Evolutionary conservation across 2,113 vertebrate genomes (phyloP).

Genomic region (Atrichornis clamosus): DNA sequence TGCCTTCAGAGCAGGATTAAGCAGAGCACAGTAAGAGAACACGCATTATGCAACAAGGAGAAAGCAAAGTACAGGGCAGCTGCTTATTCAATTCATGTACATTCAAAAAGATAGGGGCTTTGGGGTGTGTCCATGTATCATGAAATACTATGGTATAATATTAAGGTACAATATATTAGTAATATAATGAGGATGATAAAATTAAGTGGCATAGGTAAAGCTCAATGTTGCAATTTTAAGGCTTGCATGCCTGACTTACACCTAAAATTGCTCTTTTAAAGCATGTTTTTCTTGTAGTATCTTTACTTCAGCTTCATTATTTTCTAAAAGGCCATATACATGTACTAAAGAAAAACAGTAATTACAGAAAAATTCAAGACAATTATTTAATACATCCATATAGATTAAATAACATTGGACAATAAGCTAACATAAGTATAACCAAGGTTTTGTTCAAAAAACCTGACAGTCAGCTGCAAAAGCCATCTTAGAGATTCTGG

Average conservation of each 20-base stretch:
- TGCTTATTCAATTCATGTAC: background rate
- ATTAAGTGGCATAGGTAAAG: background rate
- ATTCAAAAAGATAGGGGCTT: background rate
- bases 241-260: background rate
- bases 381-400: background rate
- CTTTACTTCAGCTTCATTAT: background rate
- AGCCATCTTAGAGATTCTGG: background rate
- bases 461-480: background rate
- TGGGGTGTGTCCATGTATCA: background rate
- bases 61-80: background rate
- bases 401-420: background rate
- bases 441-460: background rate
- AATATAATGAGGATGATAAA: background rate
- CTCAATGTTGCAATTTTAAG: background rate
- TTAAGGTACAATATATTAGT: background rate
- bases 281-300: background rate
- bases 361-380: background rate
- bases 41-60: background rate
- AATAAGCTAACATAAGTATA: background rate
- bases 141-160: background rate
- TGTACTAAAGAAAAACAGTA: background rate
- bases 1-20: background rate
- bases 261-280: background rate
- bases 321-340: background rate
- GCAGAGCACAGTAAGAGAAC: background rate